A percentile compares a stretch with the other conserved stretches of the same genome.
Evolutionary conservation across 2,113 vertebrate genomes (phyloP).

Genomic region (Poicephalus meyeri): DNA sequence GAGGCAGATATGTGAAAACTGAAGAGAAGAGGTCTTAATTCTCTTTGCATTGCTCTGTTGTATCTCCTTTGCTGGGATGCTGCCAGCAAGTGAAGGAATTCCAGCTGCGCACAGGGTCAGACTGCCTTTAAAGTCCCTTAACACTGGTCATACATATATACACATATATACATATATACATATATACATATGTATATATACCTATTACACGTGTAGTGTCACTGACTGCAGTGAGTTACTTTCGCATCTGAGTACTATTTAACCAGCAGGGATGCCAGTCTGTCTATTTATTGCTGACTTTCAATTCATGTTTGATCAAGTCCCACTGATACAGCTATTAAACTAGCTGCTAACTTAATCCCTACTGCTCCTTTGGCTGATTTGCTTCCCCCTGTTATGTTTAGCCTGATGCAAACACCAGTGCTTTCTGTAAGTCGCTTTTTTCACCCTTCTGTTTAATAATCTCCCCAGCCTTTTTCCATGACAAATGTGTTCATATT

Average conservation of each 20-base stretch:
- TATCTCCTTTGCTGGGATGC: not conserved
- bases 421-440: not conserved
- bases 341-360: not conserved
- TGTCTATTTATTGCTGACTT: not conserved
- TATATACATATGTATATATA: too few species aligned
- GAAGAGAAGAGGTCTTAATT: not conserved
- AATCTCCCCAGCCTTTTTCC: not conserved
- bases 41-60: not conserved
- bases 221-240: not conserved
- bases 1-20: not conserved
- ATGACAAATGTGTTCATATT: not conserved
- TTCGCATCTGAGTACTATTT: not conserved
- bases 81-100: not conserved
- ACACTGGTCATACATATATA: rapidly evolving
- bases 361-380: not conserved
- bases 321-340: not conserved
- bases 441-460: not conserved
- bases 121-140: not conserved
- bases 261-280: not conserved
- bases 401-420: conserved; percentile 1
- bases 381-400: not conserved
- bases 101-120: not conserved
- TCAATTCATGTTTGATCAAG: conserved; percentile 2
- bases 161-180: not conserved
- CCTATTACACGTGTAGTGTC: not conserved